Evolutionary conservation across 2,113 vertebrate species (phyloP).

Genomic region (Sylvietta virens): DNA sequence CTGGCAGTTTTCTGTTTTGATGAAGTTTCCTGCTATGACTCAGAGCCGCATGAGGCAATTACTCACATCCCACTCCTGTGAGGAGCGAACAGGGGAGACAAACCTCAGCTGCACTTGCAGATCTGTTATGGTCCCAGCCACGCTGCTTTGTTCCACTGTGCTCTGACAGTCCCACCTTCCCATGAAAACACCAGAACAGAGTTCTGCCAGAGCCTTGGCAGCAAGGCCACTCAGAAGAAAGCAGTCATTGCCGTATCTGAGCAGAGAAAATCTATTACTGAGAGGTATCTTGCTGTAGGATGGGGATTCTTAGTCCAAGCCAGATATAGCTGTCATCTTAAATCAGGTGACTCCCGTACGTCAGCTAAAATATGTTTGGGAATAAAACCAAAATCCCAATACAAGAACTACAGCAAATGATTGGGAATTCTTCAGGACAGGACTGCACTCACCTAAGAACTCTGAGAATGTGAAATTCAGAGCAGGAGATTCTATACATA

Average conservation of each 20-base stretch:
- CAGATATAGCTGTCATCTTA: not conserved
- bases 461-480: not conserved
- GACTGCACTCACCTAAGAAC: not conserved
- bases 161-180: not conserved
- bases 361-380: not conserved
- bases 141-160: accelerated
- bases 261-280: not conserved
- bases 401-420: not conserved
- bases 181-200: not conserved
- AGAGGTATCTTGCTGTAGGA: not conserved
- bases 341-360: not conserved
- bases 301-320: not conserved
- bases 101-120: not conserved
- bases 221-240: not conserved
- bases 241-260: not conserved
- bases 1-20: not conserved
- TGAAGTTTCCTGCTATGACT: not conserved
- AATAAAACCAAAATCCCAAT: not conserved
- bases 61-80: not conserved
- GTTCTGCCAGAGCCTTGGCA: not conserved
- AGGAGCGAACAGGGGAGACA: not conserved
- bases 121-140: not conserved
- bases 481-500: not conserved
- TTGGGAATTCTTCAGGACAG: not conserved
- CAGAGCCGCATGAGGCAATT: not conserved